phyloP scores from a whole-genome alignment of 2,113 vertebrate species.

The Lutjanus erythropterus region DNA sequence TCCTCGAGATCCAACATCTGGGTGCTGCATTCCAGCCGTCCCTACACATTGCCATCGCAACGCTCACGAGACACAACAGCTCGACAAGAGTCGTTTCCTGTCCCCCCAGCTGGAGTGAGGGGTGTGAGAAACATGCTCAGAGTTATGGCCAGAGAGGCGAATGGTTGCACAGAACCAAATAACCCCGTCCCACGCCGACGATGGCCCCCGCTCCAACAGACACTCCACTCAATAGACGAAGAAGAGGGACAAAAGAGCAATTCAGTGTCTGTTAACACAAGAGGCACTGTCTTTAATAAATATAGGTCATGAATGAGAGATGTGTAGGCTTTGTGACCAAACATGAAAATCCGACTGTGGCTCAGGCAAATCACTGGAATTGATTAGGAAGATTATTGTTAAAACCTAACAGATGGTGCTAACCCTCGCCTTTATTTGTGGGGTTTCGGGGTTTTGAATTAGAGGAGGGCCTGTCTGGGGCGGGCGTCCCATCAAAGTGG shows the following conservation, averaged over 20 bases:
- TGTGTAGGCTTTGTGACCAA: conserved; percentile 20
- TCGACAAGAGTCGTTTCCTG: conserved; percentile 60
- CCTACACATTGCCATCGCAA: conserved; percentile 59
- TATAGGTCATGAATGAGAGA: conserved; percentile 52
- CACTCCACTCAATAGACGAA: conserved; percentile 28
- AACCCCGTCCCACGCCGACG: conserved; percentile 57
- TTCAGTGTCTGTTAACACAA: conserved; percentile 72
- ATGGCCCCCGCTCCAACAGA: conserved; percentile 58
- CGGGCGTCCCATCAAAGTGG: conserved; percentile 39
- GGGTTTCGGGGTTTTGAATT: conserved; percentile 49
- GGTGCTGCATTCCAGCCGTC: conserved; percentile 72
- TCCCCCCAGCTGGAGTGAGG: conserved; percentile 65
- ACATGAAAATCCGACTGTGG: conserved; percentile 18
- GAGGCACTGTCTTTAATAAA: conserved; percentile 63
- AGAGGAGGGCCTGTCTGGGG: conserved; percentile 43
- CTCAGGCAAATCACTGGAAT: conserved; percentile 33
- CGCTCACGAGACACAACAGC: conserved; percentile 64
- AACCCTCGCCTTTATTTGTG: conserved; percentile 35
- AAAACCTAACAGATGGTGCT: conserved; percentile 64
- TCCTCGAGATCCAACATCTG: conserved; percentile 65
- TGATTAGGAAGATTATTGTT: conserved; percentile 58
- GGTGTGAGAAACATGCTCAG: conserved; percentile 77
- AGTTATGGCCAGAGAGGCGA: conserved; percentile 74
- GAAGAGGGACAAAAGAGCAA: conserved; percentile 65
- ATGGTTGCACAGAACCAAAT: conserved; percentile 46